A percentile compares a stretch with the other conserved stretches of the same genome.
Conservation (phyloP, 2,888 invertebrate genomes). For the Xylota sylvarum region DNA sequence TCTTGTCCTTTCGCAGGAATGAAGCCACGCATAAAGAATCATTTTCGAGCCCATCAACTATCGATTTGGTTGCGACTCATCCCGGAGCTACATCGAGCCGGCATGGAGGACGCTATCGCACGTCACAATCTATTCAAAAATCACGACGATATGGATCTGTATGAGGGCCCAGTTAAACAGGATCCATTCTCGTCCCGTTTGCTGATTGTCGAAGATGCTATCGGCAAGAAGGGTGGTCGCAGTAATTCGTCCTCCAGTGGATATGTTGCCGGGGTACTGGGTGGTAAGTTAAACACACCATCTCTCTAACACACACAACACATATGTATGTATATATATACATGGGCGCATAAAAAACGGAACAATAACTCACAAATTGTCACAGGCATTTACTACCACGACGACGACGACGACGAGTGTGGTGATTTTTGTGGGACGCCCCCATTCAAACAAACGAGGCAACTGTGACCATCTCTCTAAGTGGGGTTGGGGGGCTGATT, state of each 20-base stretch:
- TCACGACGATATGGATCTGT: slow-evolving; percentile 94
- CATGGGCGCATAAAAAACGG: slow-evolving; percentile 61
- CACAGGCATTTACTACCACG: slow-evolving; percentile 21
- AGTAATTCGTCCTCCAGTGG: slow-evolving; percentile 80
- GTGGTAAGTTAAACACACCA: slow-evolving; percentile 81
- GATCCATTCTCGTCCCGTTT: slow-evolving; percentile 88
- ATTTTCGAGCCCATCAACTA: slow-evolving; percentile 97
- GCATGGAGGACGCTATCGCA: slow-evolving; percentile 95
- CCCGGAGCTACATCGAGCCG: slow-evolving; percentile 94
- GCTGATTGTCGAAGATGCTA: slow-evolving; percentile 83
- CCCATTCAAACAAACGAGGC: slow-evolving; percentile 41
- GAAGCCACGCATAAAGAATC: slow-evolving; percentile 96
- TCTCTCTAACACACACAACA: neutral
- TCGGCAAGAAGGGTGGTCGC: slow-evolving; percentile 82
- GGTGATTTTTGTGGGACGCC: slow-evolving; percentile 31
- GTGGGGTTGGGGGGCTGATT: neutral
- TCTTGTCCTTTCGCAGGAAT: slow-evolving; percentile 88
- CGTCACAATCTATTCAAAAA: slow-evolving; percentile 95
- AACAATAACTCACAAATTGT: slow-evolving; percentile 52
- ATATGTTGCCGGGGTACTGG: slow-evolving; percentile 82
- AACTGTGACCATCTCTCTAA: slow-evolving; percentile 30
- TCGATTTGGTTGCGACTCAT: slow-evolving; percentile 98
- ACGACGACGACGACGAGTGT: neutral
- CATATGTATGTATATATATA: neutral
- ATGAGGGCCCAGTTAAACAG: slow-evolving; percentile 94